Conservation (phyloP, 2,113 vertebrate species). For the Scomber colias region DNA sequence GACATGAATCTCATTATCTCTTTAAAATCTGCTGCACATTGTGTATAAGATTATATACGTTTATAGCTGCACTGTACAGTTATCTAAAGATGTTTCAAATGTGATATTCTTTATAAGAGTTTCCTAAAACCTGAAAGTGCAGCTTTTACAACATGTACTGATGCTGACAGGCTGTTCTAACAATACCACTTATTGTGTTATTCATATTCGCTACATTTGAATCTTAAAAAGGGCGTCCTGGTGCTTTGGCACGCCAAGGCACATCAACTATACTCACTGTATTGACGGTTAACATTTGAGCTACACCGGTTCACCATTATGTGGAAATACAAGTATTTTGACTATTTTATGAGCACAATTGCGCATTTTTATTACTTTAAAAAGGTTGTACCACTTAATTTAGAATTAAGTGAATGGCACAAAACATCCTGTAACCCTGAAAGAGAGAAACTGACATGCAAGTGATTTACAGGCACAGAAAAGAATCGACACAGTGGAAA, state of each 20-base stretch:
- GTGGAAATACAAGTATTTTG: neutral
- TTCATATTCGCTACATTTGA: neutral
- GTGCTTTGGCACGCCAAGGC: conserved; percentile 8
- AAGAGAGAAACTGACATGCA: neutral
- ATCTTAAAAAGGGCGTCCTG: neutral
- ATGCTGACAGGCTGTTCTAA: no score
- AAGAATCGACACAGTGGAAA: neutral
- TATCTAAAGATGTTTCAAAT: no score
- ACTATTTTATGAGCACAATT: neutral
- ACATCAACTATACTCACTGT: neutral
- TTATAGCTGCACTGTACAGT: no score
- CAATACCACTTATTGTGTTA: no score
- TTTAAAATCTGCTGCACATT: neutral
- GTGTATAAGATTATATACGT: no score
- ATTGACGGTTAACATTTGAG: neutral
- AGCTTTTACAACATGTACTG: neutral
- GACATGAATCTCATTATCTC: no score
- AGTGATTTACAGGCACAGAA: conserved; percentile 43
- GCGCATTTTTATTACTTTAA: neutral
- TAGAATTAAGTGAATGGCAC: neutral
- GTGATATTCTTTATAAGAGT: no score
- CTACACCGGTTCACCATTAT: neutral
- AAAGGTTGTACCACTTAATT: neutral
- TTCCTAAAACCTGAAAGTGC: no score
- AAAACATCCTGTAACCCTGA: neutral